Base-by-base conservation (phyloP, 2,888 invertebrate genomes). In the Sialis lutaria region DNA sequence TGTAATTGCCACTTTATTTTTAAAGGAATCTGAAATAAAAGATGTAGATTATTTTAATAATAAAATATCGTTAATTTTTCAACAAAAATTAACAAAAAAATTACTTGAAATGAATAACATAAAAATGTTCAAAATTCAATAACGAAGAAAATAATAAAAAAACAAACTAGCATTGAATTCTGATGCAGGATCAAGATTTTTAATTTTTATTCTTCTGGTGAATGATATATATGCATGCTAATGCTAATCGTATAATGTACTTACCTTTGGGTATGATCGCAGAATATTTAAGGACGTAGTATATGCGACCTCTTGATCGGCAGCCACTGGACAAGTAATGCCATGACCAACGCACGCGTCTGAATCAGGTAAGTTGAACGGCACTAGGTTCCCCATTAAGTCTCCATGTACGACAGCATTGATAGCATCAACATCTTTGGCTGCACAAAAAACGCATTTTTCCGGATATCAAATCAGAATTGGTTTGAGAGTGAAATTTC, bases 1-100 rank as follows among this genome's bases (percentile, higher is more conserved):
- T 74, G 68, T 22, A 87, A 64, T 60, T 85, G 78, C 82, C 82
- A 86, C 60, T 81, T 82, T 2, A 86, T 79, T 6, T 74, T 71
- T 1, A 86, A 79, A 10, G 65, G 62, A 4, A 79, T 61, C 73
- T 73, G 52, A 37, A 64, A 64, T 50, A 47, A 22, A 41, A 3
- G 32, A 42, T 31, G 5, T 22, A 32, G 2, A 22, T 22, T 22
- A 22, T 22, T 22, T 22, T 2, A 22, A 2, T 22, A 22, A 22
- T 22, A 22, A 22, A 2, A 22, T 22, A 22, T 22, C 22, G 22
- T 22, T 22, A 22, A 4, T 22, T 22, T 22, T 22, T 2, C 22
- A 22, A 22, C 2, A 22, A 22, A 22, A 22, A 22, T 22, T 22
- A 22, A 2, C 4, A 22, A 22, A 22, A 22, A 22, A 22, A 22